Percentiles rank a stretch among this genome's conserved stretches.
phyloP scores from a whole-genome alignment of 64 coral and sea anemone species.

The Montipora capricornis region DNA sequence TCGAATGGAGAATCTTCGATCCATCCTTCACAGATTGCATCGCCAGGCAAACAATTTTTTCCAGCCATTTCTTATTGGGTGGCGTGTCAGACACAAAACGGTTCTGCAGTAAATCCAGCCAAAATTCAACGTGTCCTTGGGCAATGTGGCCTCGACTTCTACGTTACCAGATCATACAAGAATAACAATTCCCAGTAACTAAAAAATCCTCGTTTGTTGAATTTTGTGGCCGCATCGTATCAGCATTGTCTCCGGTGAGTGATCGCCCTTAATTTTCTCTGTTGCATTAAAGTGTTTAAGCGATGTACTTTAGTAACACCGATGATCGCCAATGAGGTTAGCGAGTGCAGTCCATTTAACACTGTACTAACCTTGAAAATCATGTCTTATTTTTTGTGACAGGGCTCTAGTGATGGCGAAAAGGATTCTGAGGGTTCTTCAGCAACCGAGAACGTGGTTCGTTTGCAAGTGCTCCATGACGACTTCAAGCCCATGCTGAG shows the following conservation, averaged over 20 bases:
- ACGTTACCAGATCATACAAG: no score
- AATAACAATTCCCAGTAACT: background rate
- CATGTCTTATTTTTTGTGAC: background rate
- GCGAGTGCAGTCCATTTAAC: no score
- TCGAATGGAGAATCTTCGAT: background rate
- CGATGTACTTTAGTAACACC: no score
- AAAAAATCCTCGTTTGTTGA: no score
- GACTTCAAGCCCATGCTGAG: background rate
- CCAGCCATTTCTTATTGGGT: conserved; percentile 65
- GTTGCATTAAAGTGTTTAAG: no score
- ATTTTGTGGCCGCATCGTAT: no score
- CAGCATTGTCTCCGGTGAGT: no score
- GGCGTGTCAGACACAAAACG: conserved; percentile 4
- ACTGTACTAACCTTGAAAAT: no score
- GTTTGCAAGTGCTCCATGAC: background rate
- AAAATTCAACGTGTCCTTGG: background rate
- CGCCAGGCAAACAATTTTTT: conserved; percentile 18
- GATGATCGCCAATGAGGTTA: no score
- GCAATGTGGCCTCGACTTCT: conserved; percentile 19
- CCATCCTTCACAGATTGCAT: background rate
- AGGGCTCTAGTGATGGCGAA: background rate
- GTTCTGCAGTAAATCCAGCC: conserved; percentile 25
- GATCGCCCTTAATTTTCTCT: no score
- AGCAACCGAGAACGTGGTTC: conserved; percentile 5
- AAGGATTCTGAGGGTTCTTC: no score